Evolutionary conservation across 1,140 invertebrate species (phyloP).

Genomic region (Scaptomyza hsui): DNA sequence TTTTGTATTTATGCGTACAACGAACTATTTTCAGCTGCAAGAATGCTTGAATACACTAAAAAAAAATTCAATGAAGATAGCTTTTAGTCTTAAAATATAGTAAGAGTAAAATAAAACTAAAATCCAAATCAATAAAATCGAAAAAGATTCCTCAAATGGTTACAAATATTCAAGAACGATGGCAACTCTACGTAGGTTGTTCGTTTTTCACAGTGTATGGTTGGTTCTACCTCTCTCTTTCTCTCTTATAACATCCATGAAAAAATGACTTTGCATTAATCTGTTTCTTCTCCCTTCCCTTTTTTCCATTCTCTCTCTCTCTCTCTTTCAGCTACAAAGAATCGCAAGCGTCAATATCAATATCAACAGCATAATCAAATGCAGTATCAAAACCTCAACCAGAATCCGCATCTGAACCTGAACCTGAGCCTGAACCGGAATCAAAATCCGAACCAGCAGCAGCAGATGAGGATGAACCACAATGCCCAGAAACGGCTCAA

Average conservation of each 20-base stretch:
- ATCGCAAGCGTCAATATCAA: slow-evolving; percentile 12
- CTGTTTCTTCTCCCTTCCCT: slow-evolving; percentile 11
- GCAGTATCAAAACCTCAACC: neutral
- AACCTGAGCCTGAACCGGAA: neutral
- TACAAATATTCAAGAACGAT: too few relatives aligned
- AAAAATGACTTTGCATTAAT: slow-evolving; percentile 55
- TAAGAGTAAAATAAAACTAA: too few relatives aligned
- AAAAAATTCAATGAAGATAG: neutral
- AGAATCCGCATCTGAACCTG: slow-evolving; percentile 5
- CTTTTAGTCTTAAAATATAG: too few relatives aligned
- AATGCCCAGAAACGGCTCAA: slow-evolving; percentile 71
- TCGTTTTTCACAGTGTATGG: too few relatives aligned
- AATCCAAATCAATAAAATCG: too few relatives aligned
- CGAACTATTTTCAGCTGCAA: slow-evolving; percentile 36
- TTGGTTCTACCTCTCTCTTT: slow-evolving; percentile 15
- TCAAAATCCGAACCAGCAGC: slow-evolving; percentile 10
- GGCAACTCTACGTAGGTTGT: too few relatives aligned
- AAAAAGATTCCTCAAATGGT: too few relatives aligned
- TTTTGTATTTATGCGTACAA: slow-evolving; percentile 48
- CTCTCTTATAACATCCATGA: slow-evolving; percentile 16
- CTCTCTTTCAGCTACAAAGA: slow-evolving; percentile 47
- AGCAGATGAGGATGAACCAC: slow-evolving; percentile 18
- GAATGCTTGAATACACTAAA: neutral
- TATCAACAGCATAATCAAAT: slow-evolving; percentile 1
- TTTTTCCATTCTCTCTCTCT: neutral